Evolutionary conservation across 30 jellyfish, hydroid and myxozoan species (phyloP).

Genomic region (Rhopilema esculentum): DNA sequence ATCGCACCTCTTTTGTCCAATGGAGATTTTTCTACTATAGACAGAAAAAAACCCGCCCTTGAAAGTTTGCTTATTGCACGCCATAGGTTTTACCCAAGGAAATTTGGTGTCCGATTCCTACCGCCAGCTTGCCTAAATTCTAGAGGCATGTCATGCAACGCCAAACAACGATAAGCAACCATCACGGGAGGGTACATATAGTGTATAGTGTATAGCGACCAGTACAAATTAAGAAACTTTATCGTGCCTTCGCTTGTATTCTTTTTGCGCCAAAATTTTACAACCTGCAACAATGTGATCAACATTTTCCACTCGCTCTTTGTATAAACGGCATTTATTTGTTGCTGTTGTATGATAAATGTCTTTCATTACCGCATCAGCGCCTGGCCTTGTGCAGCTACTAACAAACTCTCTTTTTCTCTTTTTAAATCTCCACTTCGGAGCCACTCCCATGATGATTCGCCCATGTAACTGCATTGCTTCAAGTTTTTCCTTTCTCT

Average conservation of each 20-base stretch:
- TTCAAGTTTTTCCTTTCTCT: constrained; percentile 45
- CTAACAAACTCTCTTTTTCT: constrained; percentile 36
- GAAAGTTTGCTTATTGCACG: too few species aligned
- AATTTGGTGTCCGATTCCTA: too few species aligned
- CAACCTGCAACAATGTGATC: constrained; percentile 36
- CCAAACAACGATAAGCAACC: too few species aligned
- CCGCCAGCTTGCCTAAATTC: too few species aligned
- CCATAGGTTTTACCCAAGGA: too few species aligned
- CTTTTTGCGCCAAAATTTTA: constrained; percentile 20
- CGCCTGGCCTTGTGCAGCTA: constrained; percentile 32
- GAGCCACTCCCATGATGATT: constrained; percentile 24
- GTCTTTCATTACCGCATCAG: constrained; percentile 11
- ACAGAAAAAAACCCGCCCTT: too few species aligned
- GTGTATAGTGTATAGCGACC: too few species aligned
- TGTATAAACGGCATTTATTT: constrained; percentile 35
- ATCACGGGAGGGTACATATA: too few species aligned
- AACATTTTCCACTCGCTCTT: constrained; percentile 50
- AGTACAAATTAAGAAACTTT: constrained; percentile 29
- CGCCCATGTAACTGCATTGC: constrained; percentile 38
- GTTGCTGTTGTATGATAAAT: constrained; percentile 36
- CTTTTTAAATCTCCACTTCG: constrained; percentile 33
- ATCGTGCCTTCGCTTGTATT: background rate
- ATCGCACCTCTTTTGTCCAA: too few species aligned
- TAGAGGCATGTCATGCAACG: too few species aligned
- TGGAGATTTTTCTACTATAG: too few species aligned